Evolutionary conservation across 30 jellyfish, hydroid and myxozoan species (phyloP), one percentile per base, ranked within the genome.

Genomic region (Cassiopea xamachana): DNA sequence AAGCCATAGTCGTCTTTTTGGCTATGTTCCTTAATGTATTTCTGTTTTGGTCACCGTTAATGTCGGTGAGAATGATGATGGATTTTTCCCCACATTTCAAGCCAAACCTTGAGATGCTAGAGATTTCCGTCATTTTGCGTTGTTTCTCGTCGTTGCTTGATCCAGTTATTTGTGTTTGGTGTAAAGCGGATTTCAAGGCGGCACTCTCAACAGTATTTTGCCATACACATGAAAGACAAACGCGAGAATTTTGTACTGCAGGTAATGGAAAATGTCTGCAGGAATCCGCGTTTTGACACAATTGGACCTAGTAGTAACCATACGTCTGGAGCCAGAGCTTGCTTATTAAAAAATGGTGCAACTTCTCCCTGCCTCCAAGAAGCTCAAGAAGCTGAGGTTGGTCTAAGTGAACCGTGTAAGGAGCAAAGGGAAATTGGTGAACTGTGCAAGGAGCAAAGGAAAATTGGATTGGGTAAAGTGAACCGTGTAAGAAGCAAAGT

Each of bases 11-110:
- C 2, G 92, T 90, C 46, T 90, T 83, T 48, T 59, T 83, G 49
- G 92, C 85, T 49, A 82, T 90, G 93, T 90, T 72, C 51, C 59
- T 83, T 55, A 90, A 69, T 49, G 68, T 90, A n/a, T 68, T 83
- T 64, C 79, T 90, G 58, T 90, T 93, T 48, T 90, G 97, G 97
- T 82, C 97, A 55, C 97, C 97, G 0, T 18, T 90, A 47, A 83
- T 90, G 97, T 13, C 55, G 9, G 46, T 90, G 15, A 55, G 97
- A 44, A 16, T 90, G 86, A 67, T 69, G 1, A 80, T 83, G 77
- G 93, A 90, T 60, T 51, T 58, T 4, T 73, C 80, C 17, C 81
- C 80, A n/a, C 85, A 19, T 19, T 60, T 72, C 69, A 60, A 4
- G 14, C 90, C 92, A 1, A 18, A 51, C 27, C 16, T 16, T 19